Base-by-base conservation (phyloP, 1,140 invertebrate genomes). In the Hypothenemus hampei region DNA sequence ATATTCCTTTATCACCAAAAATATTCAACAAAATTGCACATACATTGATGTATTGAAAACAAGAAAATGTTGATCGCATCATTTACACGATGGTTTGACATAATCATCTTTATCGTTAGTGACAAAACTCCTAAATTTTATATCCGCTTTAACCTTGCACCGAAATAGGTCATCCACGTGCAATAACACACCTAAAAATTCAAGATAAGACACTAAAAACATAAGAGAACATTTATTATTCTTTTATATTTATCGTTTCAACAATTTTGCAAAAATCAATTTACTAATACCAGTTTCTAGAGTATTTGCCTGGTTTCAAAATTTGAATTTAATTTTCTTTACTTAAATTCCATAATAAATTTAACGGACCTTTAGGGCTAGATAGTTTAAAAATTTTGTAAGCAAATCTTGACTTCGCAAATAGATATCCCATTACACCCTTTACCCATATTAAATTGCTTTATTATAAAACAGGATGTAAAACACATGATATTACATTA, bases 221-320 rank as follows among this genome's bases (percentile, higher is more conserved):
- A n/a, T n/a, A n/a, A n/a, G n/a, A n/a, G n/a, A n/a, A n/a, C n/a
- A n/a, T n/a, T n/a, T n/a, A n/a, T n/a, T n/a, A n/a, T n/a, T n/a
- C n/a, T n/a, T n/a, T n/a, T n/a, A n/a, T n/a, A n/a, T 57, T 49
- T 24, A 50, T 50, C 4, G 46, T 57, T 10, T 33, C 24, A 16
- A 57, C 45, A 0, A 39, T 57, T 8, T 57, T 49, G 22, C 37
- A 57, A 43, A 49, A 57, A 57, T 57, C 47, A 41, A 26, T 37
- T 5, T 40, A 49, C 21, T 21, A 50, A 57, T 43, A 41, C 35
- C 44, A 11, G 33, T 33, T 4, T 54, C 51, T 19, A 44, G 4
- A 3, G 22, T 45, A 6, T 54, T 47, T 15, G 37, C 35, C 15
- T 21, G 36, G 23, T 13, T 31, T 7, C 16, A 45, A 36, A 23